A percentile compares a stretch with the other conserved stretches of the same genome.
Conservation (phyloP, 2,888 invertebrate species). For the Caenorhabditis imperialis region DNA sequence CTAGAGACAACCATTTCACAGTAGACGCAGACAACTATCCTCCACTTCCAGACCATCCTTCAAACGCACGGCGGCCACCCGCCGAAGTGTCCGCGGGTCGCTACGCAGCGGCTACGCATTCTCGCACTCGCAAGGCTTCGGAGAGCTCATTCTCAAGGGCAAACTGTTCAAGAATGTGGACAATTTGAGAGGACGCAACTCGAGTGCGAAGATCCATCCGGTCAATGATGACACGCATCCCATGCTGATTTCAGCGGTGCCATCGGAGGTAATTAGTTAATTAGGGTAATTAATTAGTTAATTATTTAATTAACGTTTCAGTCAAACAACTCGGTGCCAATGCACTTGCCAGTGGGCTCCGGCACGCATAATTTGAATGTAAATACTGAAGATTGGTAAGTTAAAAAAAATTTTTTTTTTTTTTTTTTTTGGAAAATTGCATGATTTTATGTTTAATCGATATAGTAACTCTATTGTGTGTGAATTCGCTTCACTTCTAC, state of each 20-base stretch:
- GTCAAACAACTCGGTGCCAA: slow-evolving; percentile 7
- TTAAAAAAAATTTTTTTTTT: not conserved
- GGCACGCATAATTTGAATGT: slow-evolving; percentile 31
- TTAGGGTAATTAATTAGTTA: not conserved
- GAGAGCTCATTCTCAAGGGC: slow-evolving; percentile 88
- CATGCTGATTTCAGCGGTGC: slow-evolving; percentile 35
- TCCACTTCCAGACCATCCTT: slow-evolving; percentile 58
- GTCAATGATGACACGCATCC: slow-evolving; percentile 35
- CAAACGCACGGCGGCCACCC: slow-evolving; percentile 81
- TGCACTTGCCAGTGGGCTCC: slow-evolving; percentile 45
- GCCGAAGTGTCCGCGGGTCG: slow-evolving; percentile 88
- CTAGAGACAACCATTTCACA: too few relatives aligned
- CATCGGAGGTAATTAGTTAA: not conserved
- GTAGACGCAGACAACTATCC: not conserved
- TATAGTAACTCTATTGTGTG: not conserved
- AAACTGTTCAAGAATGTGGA: slow-evolving; percentile 76
- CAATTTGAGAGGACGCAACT: slow-evolving; percentile 32
- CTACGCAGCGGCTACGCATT: slow-evolving; percentile 97
- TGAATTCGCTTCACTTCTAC: not conserved
- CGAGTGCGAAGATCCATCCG: slow-evolving; percentile 36
- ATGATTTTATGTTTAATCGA: slow-evolving; percentile 6
- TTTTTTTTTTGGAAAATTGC: not conserved
- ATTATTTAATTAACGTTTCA: too few relatives aligned
- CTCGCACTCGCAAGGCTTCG: slow-evolving; percentile 97
- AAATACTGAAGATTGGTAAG: slow-evolving; percentile 56